Percentiles rank a stretch among this genome's conserved stretches.
Conservation (phyloP, 1,140 invertebrate genomes). For the Drosophila oshimai region DNA sequence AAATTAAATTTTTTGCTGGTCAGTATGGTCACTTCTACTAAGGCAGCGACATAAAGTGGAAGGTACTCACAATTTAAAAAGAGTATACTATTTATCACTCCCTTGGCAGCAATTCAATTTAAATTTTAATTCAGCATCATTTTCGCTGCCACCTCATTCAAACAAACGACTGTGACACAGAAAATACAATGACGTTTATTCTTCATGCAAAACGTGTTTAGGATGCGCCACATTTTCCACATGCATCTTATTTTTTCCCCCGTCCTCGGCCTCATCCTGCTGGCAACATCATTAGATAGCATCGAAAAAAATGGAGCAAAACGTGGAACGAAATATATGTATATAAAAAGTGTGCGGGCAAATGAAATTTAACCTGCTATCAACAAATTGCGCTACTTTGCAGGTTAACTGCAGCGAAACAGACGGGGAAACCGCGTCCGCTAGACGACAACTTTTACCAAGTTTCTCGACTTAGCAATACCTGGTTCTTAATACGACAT, state of each 20-base stretch:
- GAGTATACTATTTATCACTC: conserved; percentile 8
- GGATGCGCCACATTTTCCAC: conserved; percentile 50
- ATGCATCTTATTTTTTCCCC: conserved; percentile 28
- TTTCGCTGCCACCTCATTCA: conserved; percentile 5
- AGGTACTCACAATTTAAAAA: background rate
- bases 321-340: conserved; percentile 47
- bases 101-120: conserved; percentile 31
- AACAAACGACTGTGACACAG: conserved; percentile 41
- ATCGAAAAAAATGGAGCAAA: conserved; percentile 11
- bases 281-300: conserved; percentile 62
- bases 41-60: too few relatives aligned
- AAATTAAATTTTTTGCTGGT: background rate
- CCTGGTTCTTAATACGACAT: too few relatives aligned
- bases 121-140: conserved; percentile 32
- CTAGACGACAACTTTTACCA: conserved; percentile 13
- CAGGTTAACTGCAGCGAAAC: conserved; percentile 77
- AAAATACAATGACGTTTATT: conserved; percentile 72
- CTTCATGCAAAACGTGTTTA: conserved; percentile 63
- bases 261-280: background rate
- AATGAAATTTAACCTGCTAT: conserved; percentile 79
- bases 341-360: conserved; percentile 54
- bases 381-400: conserved; percentile 81
- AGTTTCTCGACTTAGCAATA: background rate
- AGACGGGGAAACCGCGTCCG: conserved; percentile 47
- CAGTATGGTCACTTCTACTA: background rate